Conservation (phyloP, 2,888 invertebrate species). For the Hirtodrosophila duncani region DNA sequence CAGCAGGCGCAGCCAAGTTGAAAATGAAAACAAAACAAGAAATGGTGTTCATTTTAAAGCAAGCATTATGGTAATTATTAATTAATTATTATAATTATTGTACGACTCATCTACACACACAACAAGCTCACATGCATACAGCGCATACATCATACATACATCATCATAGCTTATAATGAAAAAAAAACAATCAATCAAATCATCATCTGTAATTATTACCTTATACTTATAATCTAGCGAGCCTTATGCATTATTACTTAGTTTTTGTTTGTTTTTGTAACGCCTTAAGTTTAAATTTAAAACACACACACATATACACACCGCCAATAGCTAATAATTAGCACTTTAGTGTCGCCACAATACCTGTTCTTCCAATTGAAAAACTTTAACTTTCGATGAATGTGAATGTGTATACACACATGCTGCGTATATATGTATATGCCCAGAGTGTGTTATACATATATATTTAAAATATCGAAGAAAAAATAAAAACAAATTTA, state of each 20-base stretch:
- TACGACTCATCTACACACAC: no score
- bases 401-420: no score
- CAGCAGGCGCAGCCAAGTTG: no score
- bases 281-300: conserved; percentile 64
- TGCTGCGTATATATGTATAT: conserved; percentile 32
- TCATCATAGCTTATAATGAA: no score
- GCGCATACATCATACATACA: no score
- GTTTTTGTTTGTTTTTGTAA: conserved; percentile 53
- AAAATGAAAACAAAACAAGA: conserved; percentile 18
- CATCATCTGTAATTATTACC: conserved; percentile 43
- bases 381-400: conserved; percentile 52
- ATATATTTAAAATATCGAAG: conserved; percentile 6
- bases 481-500: conserved; percentile 56
- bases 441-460: conserved; percentile 14
- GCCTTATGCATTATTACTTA: no score
- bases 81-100: conserved; percentile 1
- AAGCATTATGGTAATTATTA: conserved; percentile 12
- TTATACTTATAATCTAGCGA: no score
- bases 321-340: conserved; percentile 73
- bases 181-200: conserved; percentile 9
- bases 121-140: no score
- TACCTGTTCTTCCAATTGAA: conserved; percentile 69
- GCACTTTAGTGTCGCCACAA: conserved; percentile 71
- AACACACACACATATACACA: no score
- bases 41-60: conserved; percentile 41